Conservation (phyloP, 1,140 invertebrate genomes). For the Drosophila littoralis region DNA sequence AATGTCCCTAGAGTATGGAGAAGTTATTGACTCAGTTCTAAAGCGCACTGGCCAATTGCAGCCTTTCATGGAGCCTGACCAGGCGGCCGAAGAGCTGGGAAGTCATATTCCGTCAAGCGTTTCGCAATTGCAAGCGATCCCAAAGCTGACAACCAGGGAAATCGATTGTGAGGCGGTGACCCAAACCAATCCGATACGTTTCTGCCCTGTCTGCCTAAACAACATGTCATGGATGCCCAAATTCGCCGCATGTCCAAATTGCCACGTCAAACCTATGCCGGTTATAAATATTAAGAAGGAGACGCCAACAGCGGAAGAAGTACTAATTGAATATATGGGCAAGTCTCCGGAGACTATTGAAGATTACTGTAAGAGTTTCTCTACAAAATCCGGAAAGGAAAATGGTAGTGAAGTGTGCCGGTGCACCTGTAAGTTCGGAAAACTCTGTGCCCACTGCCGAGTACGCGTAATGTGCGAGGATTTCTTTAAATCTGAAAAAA, state of each 20-base stretch:
- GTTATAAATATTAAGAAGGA: background rate
- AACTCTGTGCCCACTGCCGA: constrained; percentile 66
- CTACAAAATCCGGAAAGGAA: background rate
- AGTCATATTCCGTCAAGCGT: background rate
- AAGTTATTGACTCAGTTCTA: constrained; percentile 18
- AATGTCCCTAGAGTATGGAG: constrained; percentile 25
- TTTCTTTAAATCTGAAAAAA: constrained; percentile 40
- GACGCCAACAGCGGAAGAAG: constrained; percentile 30
- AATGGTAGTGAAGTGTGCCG: constrained; percentile 12
- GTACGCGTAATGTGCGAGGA: constrained; percentile 61
- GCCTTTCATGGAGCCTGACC: too few relatives aligned
- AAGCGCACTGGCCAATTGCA: background rate
- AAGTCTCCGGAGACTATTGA: background rate
- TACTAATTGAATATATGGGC: constrained; percentile 9
- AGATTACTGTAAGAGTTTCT: constrained; percentile 21
- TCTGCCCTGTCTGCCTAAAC: constrained; percentile 59
- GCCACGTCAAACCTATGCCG: constrained; percentile 27
- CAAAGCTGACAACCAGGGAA: constrained; percentile 9
- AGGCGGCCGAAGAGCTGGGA: background rate
- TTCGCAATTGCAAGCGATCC: background rate
- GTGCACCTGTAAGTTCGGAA: constrained; percentile 51
- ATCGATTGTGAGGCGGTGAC: background rate
- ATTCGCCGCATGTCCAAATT: constrained; percentile 41
- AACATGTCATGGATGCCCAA: constrained; percentile 62
- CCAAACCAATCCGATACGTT: constrained; percentile 54